phyloP scores from a whole-genome alignment of 2,888 invertebrate genomes.

The Hartigia nigra region DNA sequence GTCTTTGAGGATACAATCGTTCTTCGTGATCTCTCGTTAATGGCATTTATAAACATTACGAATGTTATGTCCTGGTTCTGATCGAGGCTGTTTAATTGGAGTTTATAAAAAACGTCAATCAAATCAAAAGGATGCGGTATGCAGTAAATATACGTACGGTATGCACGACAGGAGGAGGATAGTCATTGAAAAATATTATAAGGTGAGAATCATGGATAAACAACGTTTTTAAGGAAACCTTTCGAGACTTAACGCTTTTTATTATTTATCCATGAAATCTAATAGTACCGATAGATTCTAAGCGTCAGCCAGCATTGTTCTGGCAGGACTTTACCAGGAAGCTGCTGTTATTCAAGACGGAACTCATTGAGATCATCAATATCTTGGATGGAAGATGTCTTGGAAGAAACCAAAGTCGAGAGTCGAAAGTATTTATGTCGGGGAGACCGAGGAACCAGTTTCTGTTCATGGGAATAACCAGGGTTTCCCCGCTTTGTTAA shows the following conservation, averaged over 20 bases:
- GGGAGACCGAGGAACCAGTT: neutral
- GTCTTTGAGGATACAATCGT: neutral
- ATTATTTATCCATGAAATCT: neutral
- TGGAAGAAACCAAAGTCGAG: neutral
- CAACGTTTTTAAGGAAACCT: neutral
- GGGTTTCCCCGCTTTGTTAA: neutral
- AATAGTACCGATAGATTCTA: neutral
- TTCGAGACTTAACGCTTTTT: neutral
- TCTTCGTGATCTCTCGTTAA: neutral
- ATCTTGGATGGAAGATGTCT: neutral
- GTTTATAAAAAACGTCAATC: neutral
- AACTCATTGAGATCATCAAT: neutral
- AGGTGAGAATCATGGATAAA: neutral
- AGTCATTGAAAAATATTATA: neutral
- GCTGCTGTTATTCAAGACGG: neutral
- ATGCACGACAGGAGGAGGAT: neutral
- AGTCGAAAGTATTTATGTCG: neutral
- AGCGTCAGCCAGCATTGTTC: neutral
- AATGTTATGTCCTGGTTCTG: neutral
- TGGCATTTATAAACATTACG: neutral
- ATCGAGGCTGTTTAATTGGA: neutral
- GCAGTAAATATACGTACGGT: neutral
- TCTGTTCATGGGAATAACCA: neutral
- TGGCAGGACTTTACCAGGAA: neutral
- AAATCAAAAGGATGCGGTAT: neutral